Evolutionary conservation across 2,888 invertebrate species (phyloP), one percentile per base, ranked within the genome.

Genomic region (Clitarchus hookeri): DNA sequence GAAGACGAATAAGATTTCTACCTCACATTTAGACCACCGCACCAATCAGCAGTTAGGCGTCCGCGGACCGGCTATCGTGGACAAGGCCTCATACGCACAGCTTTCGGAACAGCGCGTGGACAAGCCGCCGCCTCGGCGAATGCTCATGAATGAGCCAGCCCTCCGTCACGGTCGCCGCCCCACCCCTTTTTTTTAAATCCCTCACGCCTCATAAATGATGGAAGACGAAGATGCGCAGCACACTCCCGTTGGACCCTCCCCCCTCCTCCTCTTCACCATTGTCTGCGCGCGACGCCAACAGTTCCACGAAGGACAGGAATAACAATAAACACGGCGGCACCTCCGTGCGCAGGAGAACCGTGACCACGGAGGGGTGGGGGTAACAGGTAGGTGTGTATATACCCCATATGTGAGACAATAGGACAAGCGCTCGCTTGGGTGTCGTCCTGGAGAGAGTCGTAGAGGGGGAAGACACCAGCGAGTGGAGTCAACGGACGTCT

Each of bases 291-390:
- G 65, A 65, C 65, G 65, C 65, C 65, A 65, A 65, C 65, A 65
- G 0, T 65, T 65, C 65, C 65, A 19, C 65, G 65, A 65, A 65
- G 65, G 65, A 65, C 65, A 8, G 65, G 16, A 65, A 65, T 65
- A 65, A 65, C 65, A 65, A 65, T 65, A 65, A 65, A 65, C 65
- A 65, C 65, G n/a, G 65, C 65, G n/a, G 65, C 65, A 65, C n/a
- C 65, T 65, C 65, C 65, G 65, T 23, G 65, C 23, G 65, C 65
- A 6, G 53, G 53, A 53, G 53, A 53, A 53, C 11, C n/a, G 65
- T 65, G 23, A 6, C 65, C 11, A 16, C 65, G 65, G 8, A 65
- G 19, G 4, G 53, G 53, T 8, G 53, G 53, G 53, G 2, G 53
- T 19, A 53, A n/a, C 19, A n/a, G n/a, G n/a, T 11, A 65, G 0